Evolutionary conservation across 1,140 invertebrate genomes (phyloP).

Genomic region (Trichogramma pretiosum): DNA sequence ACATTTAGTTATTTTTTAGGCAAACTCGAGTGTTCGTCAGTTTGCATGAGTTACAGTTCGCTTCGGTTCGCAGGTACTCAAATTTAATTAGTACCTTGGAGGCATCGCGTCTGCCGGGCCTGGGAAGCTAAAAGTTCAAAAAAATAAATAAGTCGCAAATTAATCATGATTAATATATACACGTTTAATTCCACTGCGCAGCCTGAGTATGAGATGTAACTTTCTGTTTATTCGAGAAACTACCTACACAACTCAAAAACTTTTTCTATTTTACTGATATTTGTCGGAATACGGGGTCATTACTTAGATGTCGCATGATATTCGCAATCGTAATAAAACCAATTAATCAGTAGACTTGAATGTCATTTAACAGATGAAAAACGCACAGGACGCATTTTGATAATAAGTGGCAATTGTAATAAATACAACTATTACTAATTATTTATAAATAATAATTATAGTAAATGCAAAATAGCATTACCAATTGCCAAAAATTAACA

Average conservation of each 20-base stretch:
- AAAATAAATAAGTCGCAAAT: conserved; percentile 43
- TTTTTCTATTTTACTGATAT: too few relatives aligned
- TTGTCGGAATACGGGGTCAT: too few relatives aligned
- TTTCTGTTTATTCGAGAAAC: too few relatives aligned
- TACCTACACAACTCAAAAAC: too few relatives aligned
- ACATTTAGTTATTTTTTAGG: too few relatives aligned
- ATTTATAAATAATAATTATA: neutral
- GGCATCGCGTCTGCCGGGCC: conserved; percentile 47
- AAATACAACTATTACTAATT: neutral
- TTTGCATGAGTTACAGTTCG: conserved; percentile 15
- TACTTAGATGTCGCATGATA: too few relatives aligned
- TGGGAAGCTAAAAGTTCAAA: conserved; percentile 48
- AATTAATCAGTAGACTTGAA: too few relatives aligned
- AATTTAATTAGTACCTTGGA: conserved; percentile 42
- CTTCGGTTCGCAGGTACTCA: conserved; percentile 17
- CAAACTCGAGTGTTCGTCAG: too few relatives aligned
- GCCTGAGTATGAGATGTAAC: conserved; percentile 44
- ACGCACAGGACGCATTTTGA: neutral
- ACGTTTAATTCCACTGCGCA: conserved; percentile 5
- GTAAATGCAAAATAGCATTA: neutral
- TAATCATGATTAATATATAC: conserved; percentile 30
- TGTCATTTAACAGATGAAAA: too few relatives aligned
- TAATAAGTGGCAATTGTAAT: conserved; percentile 7
- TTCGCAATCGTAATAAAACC: too few relatives aligned
- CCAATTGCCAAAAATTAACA: conserved; percentile 4